phyloP scores from a whole-genome alignment of 2,113 vertebrate species.

The Edolisoma coerulescens region DNA sequence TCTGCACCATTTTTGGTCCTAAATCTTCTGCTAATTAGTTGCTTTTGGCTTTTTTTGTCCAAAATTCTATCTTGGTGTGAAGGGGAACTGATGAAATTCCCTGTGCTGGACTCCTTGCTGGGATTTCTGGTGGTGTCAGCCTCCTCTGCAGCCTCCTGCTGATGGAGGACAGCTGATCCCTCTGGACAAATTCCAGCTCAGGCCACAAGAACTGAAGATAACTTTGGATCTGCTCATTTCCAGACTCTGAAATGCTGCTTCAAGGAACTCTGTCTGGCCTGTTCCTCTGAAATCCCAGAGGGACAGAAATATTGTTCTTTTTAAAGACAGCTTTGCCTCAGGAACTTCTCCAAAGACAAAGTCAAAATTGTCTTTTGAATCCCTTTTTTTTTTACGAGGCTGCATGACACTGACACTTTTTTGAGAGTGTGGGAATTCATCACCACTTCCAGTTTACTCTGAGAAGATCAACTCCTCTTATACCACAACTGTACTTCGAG shows the following conservation, averaged over 20 bases:
- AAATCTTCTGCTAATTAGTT: background rate
- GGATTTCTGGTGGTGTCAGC: background rate
- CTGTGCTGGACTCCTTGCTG: background rate
- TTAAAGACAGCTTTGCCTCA: background rate
- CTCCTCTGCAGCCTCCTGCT: background rate
- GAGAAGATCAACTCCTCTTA: background rate
- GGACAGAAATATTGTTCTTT: constrained; percentile 9
- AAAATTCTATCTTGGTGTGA: background rate
- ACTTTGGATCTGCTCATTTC: constrained; percentile 32
- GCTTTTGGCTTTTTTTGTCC: background rate
- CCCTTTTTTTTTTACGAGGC: background rate
- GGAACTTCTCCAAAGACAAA: background rate
- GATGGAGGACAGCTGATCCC: constrained; percentile 37
- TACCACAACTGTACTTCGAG: background rate
- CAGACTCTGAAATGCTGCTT: constrained; percentile 19
- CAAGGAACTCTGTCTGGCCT: constrained; percentile 28
- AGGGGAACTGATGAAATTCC: background rate
- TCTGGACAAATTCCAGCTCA: constrained; percentile 12
- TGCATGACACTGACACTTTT: background rate
- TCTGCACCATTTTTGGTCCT: background rate
- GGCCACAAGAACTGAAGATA: constrained; percentile 13
- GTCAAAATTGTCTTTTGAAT: background rate
- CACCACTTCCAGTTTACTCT: background rate
- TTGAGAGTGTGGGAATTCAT: background rate
- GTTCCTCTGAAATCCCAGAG: constrained; percentile 15